Base-by-base conservation (phyloP, 2,113 vertebrate genomes). In the Thamnaconus septentrionalis region DNA sequence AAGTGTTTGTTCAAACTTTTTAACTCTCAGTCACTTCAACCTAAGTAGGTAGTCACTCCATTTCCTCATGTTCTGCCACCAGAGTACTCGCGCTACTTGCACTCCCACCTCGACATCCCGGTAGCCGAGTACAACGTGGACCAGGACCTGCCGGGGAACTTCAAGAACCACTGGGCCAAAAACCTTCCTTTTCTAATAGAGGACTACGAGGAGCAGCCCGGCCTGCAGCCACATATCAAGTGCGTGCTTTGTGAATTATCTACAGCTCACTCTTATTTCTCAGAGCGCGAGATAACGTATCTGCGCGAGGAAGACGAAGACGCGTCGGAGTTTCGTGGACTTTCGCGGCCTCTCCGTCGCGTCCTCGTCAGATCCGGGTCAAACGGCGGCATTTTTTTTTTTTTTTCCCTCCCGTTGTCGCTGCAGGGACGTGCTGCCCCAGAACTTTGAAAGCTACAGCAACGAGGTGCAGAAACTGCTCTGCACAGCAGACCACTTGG, bases 141-240 rank as follows among this genome's bases (percentile, higher is more conserved):
- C 69, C 69, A 63, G 71, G 97, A 99, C 78, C 91, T 99, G 69
- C 95, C 96, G 0, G 97, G 96, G 58, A 95, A 93, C 86, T 98
- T 98, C 75, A 98, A 98, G 82, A 97, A 99, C 71, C 96, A 98
- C 83, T 99, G 97, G 97, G 95, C 96, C 46, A 99, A 99, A 80
- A 97, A 94, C 71, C 92, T 98, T 54, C 97, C 96, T 53, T 99
- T 99, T 79, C 92, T 99, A 51, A 96, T 98, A 69, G 96, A 98
- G 45, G 96, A 96, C 59, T 98, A 98, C n/a, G 96, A 98, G 71
- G 97, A 99, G 39, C 97, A 99, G 82, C 96, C 96, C 0, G 97
- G 97, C 4, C 81, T 98, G 54, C 97, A 99, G 60, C 97, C 97
- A 7, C 96, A 98, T 59, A 99, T 98, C 82, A 98, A 94, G 97